These are phyloP conservation scores for Heptranchias perlo DNA, from an alignment of 2,113 vertebrate species.

Conservation along the genomic window DNA sequence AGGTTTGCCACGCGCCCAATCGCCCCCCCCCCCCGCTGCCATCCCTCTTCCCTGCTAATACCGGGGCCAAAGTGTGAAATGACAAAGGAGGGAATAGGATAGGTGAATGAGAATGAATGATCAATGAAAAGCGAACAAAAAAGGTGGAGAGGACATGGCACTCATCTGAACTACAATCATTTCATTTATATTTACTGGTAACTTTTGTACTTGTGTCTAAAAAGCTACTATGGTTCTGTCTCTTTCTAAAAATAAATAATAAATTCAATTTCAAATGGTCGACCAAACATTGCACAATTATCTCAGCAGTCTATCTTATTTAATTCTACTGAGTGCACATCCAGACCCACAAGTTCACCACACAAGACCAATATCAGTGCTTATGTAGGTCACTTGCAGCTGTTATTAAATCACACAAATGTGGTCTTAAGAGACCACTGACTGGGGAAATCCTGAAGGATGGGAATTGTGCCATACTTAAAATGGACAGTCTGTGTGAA, in stretches of 20 bases:
- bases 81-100: not conserved
- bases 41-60: no score
- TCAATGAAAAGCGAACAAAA: not conserved
- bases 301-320: not conserved
- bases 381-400: constrained; percentile 13
- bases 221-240: not conserved
- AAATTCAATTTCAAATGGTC: not conserved
- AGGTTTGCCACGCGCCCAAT: no score
- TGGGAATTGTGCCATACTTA: not conserved
- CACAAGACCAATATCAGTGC: not conserved
- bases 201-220: not conserved
- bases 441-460: not conserved
- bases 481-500: not conserved
- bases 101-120: not conserved
- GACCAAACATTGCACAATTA: not conserved
- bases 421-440: not conserved
- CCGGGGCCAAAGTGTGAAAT: not conserved
- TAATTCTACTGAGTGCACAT: not conserved
- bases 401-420: not conserved
- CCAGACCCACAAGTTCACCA: not conserved
- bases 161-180: not conserved
- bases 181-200: not conserved
- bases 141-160: not conserved
- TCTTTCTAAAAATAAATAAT: not conserved
- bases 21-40: no score